phyloP scores from a whole-genome alignment of 37 sponge, comb jelly and placozoan genomes.

The Cliona cf. orientalis region DNA sequence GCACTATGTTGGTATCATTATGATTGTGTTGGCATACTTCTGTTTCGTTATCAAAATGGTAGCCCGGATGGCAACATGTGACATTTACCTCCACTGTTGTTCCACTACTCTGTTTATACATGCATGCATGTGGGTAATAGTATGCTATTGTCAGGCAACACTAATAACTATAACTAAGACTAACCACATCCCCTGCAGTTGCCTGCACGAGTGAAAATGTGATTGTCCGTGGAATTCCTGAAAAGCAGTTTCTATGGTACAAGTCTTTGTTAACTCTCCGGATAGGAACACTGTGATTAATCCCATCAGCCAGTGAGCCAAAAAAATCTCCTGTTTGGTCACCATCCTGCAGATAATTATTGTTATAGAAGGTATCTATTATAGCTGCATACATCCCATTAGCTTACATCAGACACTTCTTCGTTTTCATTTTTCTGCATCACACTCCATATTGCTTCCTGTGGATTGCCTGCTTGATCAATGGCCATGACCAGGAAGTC shows the following conservation, averaged over 20 bases:
- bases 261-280: too few species aligned
- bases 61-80: slow-evolving; percentile 67
- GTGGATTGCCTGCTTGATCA: slow-evolving; percentile 48
- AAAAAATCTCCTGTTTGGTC: neutral
- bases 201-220: neutral
- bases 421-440: neutral
- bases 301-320: neutral
- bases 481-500: slow-evolving; percentile 10
- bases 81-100: neutral
- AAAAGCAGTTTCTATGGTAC: neutral
- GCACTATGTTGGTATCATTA: neutral
- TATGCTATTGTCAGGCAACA: too few species aligned
- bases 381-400: neutral
- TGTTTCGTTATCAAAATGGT: neutral
- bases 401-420: neutral
- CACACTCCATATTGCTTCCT: slow-evolving; percentile 48
- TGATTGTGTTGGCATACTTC: slow-evolving; percentile 3
- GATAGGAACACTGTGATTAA: neutral
- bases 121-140: too few species aligned
- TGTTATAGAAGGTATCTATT: neutral
- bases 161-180: too few species aligned
- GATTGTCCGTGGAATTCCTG: neutral
- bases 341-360: neutral
- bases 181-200: slow-evolving; percentile 9
- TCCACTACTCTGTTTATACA: neutral